Evolutionary conservation across 2,888 invertebrate genomes (phyloP).

Genomic region (Plagodis pulveraria): DNA sequence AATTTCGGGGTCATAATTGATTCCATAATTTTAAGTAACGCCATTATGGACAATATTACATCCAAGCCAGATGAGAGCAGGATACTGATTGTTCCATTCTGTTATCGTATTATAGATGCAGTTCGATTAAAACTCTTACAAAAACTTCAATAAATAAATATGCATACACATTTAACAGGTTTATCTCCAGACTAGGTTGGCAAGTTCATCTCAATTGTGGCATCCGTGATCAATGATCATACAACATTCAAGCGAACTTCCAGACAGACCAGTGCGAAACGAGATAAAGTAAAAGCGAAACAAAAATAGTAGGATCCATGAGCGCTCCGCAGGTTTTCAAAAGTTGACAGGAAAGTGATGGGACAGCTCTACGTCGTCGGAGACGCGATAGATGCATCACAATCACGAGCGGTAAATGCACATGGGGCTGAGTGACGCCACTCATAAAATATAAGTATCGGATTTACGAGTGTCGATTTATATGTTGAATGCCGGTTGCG

Average conservation of each 20-base stretch:
- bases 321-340: conserved; percentile 47
- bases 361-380: conserved; percentile 51
- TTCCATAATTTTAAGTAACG: too few relatives aligned
- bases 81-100: too few relatives aligned
- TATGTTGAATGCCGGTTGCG: conserved; percentile 71
- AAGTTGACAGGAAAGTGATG: conserved; percentile 48
- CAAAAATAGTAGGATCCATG: conserved; percentile 45
- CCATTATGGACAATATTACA: too few relatives aligned
- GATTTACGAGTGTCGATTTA: conserved; percentile 67
- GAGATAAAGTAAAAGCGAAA: conserved; percentile 34
- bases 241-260: conserved; percentile 29
- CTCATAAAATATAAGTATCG: conserved; percentile 55
- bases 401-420: conserved; percentile 59
- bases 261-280: conserved; percentile 37
- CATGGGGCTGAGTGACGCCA: conserved; percentile 61
- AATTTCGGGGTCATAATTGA: too few relatives aligned
- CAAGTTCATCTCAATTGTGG: conserved; percentile 33
- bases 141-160: conserved; percentile 8
- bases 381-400: conserved; percentile 60
- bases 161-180: conserved; percentile 30
- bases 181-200: conserved; percentile 33
- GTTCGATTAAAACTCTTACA: conserved; percentile 2
- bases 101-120: too few relatives aligned
- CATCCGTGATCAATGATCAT: conserved; percentile 31
- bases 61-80: too few relatives aligned